Base-by-base conservation (phyloP, 2,888 invertebrate genomes). In the Cecidostiba fungosa region DNA sequence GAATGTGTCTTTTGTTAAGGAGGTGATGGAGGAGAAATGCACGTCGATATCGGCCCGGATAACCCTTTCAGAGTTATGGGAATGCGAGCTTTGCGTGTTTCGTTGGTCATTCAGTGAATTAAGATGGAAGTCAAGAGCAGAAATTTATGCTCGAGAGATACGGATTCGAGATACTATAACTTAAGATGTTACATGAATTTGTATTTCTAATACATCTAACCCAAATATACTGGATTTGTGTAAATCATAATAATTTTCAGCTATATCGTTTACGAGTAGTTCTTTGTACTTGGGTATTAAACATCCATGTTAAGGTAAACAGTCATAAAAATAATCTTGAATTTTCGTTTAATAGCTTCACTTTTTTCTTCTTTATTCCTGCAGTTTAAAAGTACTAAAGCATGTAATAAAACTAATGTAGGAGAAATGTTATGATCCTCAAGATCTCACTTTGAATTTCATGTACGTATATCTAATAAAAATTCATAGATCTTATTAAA, bases 371-470 rank as follows among this genome's bases (percentile, higher is more conserved):
- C n/a, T 54, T 4, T 19, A 62, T 23, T 5, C 6, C n/a, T 16
- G 16, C 10, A 54, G 50, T 19, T 50, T 16, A 2, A 50, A 16
- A 19, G 12, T 16, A 50, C 54, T 1, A 23, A 19, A n/a, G 29
- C 29, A 29, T 12, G 8, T 62, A 29, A 66, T 26, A 62, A 62
- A 62, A 62, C 50, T 3, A 12, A 6, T 43, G 1, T 14, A 12
- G 14, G 29, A 12, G 10, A 69, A 69, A 16, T 29, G 14, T 59
- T 23, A 59, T 4, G 50, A 59, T 78, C 72, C 36, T 43, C n/a
- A 74, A 50, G 59, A 80, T 16, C 32, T 79, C 70, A 82, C n/a
- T n/a, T 82, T 23, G 14, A 70, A 32, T 29, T 19, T 69, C 32
- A 23, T 62, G 26, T 43, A 73, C 43, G 43, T 43, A 43, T 23